Evolutionary conservation across 2,888 invertebrate genomes (phyloP), one percentile per base, ranked within the genome.

Genomic region (Orchestes rusci): DNA sequence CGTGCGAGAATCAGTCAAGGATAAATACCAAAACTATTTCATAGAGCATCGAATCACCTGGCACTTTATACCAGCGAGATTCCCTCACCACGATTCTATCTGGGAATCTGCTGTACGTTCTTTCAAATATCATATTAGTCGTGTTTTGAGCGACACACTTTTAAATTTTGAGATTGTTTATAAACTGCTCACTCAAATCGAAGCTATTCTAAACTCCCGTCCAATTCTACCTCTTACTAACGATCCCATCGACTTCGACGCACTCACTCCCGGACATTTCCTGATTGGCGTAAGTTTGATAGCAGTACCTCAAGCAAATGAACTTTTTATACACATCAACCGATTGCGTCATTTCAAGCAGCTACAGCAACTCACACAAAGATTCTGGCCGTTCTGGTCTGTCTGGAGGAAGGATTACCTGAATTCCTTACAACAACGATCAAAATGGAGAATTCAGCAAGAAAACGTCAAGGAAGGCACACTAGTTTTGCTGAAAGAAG

Each of bases 321-420:
- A 35, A 1, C 8, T 35, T n/a, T 2, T 10, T 35, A 13, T 37
- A 8, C 38, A 20, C 5, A 28, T 13, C 7, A 37, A 13, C 15
- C 20, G 23, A 37, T 15, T 37, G 15, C 23, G n/a, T 12, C 27
- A 13, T 10, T 37, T 28, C 27, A 28, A 27, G 15, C 38, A 37
- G 3, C 27, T 37, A 10, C 38, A 37, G 2, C 38, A 37, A 37
- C 7, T 37, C n/a, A 15, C 27, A 28, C 28, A 37, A 27, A 20
- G 38, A 15, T 37, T 37, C 27, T 37, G 38, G 38, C 7, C 23
- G 7, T 10, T 37, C 7, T 37, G 38, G 27, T n/a, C n/a, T n/a
- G n/a, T n/a, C n/a, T n/a, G n/a, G n/a, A 37, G 38, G 13, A 20
- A 27, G 4, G 38, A 37, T 27, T 37, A 30, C 27, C 2, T 31